Conservation (phyloP, 1,140 invertebrate genomes). For the Scaptodrosophila lebanonensis region DNA sequence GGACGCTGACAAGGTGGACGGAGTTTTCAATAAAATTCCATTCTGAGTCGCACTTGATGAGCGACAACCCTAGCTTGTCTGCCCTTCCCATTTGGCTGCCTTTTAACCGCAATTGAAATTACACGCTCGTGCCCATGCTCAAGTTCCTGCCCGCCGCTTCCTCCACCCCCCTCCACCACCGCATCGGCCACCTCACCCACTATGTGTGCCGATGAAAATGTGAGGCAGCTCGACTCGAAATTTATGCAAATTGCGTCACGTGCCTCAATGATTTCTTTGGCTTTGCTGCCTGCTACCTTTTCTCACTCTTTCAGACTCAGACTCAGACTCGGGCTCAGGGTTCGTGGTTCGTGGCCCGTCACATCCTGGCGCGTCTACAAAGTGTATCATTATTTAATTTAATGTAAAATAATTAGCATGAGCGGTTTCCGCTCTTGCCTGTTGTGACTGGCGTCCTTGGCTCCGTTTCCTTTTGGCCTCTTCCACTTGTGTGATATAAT, state of each 20-base stretch:
- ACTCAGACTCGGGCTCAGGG: neutral
- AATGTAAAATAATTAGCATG: constrained; percentile 77
- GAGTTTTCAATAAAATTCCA: constrained; percentile 64
- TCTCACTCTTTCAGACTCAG: constrained; percentile 35
- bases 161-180: too few relatives aligned
- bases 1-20: constrained; percentile 40
- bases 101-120: constrained; percentile 75
- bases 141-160: neutral
- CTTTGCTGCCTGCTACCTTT: constrained; percentile 43
- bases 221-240: constrained; percentile 46
- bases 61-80: constrained; percentile 37
- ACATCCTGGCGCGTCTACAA: constrained; percentile 31
- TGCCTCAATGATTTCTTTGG: constrained; percentile 72
- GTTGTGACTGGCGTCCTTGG: neutral
- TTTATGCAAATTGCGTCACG: constrained; percentile 77
- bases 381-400: constrained; percentile 77
- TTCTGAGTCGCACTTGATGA: constrained; percentile 18
- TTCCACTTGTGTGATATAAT: too few relatives aligned
- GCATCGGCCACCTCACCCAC: too few relatives aligned
- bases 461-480: too few relatives aligned
- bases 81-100: constrained; percentile 72
- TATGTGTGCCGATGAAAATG: constrained; percentile 9
- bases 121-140: constrained; percentile 61
- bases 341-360: neutral
- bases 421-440: constrained; percentile 11